phyloP scores from a whole-genome alignment of 1,140 invertebrate species.

The Sarcophaga peregrina region DNA sequence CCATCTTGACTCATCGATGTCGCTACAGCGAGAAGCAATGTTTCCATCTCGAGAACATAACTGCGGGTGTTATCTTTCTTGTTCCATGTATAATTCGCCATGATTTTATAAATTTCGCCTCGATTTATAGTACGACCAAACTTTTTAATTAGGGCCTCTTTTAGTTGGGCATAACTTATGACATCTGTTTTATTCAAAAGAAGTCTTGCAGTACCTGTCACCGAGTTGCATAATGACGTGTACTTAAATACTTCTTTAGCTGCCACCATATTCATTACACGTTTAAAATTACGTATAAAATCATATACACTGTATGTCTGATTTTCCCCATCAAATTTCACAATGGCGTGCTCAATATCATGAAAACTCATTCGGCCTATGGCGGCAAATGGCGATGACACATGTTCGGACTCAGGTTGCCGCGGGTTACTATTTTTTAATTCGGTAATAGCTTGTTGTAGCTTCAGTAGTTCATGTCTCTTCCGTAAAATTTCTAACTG shows the following conservation, averaged over 20 bases:
- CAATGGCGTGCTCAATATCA: not conserved
- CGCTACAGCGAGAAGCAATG: not conserved
- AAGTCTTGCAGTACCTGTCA: not conserved
- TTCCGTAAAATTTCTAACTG: not conserved
- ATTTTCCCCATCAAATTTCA: no score
- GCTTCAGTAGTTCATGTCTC: not conserved
- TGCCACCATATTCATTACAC: not conserved
- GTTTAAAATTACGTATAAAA: no score
- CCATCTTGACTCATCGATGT: not conserved
- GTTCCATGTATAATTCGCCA: not conserved
- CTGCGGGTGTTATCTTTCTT: not conserved
- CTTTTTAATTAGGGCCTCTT: not conserved
- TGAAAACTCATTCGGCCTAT: not conserved
- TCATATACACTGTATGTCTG: no score
- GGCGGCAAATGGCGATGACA: not conserved
- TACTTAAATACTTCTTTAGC: not conserved
- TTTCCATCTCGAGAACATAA: not conserved
- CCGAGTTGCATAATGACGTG: not conserved
- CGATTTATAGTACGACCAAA: not conserved
- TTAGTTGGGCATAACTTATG: not conserved
- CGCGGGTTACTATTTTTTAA: not conserved
- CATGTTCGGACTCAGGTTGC: not conserved
- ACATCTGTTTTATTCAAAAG: not conserved
- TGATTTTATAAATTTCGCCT: not conserved
- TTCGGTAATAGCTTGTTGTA: not conserved